Evolutionary conservation across 2,888 invertebrate genomes (phyloP).

Genomic region (Nemotelus pantherinus): DNA sequence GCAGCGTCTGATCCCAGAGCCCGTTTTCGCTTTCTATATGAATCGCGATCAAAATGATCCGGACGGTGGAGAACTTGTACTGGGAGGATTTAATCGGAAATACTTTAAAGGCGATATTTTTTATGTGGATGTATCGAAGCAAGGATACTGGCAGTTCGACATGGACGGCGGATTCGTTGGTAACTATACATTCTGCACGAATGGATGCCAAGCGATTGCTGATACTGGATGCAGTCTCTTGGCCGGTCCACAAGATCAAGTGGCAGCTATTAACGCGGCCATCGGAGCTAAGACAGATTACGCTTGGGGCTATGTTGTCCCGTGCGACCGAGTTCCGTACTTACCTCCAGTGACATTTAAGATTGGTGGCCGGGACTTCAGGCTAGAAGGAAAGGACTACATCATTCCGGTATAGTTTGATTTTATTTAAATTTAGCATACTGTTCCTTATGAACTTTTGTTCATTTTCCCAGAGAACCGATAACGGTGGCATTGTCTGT

Average conservation of each 20-base stretch:
- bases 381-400: slow-evolving; percentile 86
- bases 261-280: slow-evolving; percentile 81
- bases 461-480: slow-evolving; percentile 15
- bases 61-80: slow-evolving; percentile 87
- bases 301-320: slow-evolving; percentile 84
- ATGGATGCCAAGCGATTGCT: slow-evolving; percentile 94
- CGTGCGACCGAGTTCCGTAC: slow-evolving; percentile 80
- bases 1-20: slow-evolving; percentile 76
- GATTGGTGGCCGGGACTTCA: slow-evolving; percentile 79
- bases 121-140: slow-evolving; percentile 82
- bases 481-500: slow-evolving; percentile 34
- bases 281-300: slow-evolving; percentile 85
- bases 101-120: slow-evolving; percentile 88
- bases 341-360: slow-evolving; percentile 84
- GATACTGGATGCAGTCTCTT: slow-evolving; percentile 97
- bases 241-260: slow-evolving; percentile 85
- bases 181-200: slow-evolving; percentile 71
- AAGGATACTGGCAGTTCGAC: slow-evolving; percentile 97
- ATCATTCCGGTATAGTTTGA: slow-evolving; percentile 75
- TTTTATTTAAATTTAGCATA: slow-evolving; percentile 42
- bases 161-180: slow-evolving; percentile 79
- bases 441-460: too few relatives aligned
- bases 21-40: slow-evolving; percentile 95
- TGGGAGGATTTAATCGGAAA: slow-evolving; percentile 93
- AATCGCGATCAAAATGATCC: slow-evolving; percentile 78